Evolutionary conservation across 2,797 vertebrate species (phyloP).

Genomic region (Phataginus tetradactyla): DNA sequence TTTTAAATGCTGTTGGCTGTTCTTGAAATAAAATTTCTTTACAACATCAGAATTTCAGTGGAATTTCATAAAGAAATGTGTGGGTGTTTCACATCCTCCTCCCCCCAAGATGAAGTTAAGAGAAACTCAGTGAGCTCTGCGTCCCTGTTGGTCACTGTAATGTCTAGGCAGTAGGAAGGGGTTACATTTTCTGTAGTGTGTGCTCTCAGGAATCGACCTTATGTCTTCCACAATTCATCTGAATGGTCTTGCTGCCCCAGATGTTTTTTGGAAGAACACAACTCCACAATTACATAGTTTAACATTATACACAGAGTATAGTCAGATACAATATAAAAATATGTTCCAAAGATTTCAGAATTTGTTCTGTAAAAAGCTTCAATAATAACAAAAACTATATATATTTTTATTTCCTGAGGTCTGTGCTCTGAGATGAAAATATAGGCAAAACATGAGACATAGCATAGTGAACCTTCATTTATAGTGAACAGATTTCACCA

Average conservation of each 20-base stretch:
- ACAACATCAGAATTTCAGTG: not conserved
- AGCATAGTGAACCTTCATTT: not conserved
- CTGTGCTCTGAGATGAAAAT: slow-evolving; percentile 23
- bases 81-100: not conserved
- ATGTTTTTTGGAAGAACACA: not conserved
- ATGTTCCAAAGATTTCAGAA: not conserved
- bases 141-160: not conserved
- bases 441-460: not conserved
- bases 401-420: slow-evolving; percentile 28
- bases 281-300: not conserved
- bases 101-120: not conserved
- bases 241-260: not conserved
- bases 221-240: slow-evolving; percentile 22
- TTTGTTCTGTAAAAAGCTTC: slow-evolving; percentile 17
- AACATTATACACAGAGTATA: not conserved
- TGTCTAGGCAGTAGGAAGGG: not conserved
- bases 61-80: slow-evolving; percentile 42
- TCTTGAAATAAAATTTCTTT: slow-evolving; percentile 21
- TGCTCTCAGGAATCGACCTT: not conserved
- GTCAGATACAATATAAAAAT: not conserved
- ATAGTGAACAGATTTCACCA: not conserved
- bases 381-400: not conserved
- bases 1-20: not conserved
- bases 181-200: not conserved
- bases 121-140: not conserved